Conservation (phyloP, 2,113 vertebrate species). For the Riparia riparia region DNA sequence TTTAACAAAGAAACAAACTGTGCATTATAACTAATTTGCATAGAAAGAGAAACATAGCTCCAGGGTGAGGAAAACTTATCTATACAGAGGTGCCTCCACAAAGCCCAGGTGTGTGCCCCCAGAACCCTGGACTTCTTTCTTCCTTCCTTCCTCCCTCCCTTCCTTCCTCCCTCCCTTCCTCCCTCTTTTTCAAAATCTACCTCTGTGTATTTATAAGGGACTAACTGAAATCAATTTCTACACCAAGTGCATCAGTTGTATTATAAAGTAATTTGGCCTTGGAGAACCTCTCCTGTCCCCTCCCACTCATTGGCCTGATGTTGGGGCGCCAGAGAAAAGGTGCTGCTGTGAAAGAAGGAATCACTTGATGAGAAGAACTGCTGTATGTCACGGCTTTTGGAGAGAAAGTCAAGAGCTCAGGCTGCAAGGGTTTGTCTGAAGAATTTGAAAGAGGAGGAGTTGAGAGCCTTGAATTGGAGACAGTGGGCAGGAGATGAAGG, state of each 20-base stretch:
- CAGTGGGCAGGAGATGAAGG: background rate
- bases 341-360: background rate
- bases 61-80: background rate
- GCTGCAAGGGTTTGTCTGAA: background rate
- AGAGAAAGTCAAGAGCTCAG: background rate
- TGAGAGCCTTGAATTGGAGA: background rate
- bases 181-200: background rate
- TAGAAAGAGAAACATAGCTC: background rate
- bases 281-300: background rate
- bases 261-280: background rate
- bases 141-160: no score
- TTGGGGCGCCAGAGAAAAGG: background rate
- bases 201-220: background rate
- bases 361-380: background rate
- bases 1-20: background rate
- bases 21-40: background rate
- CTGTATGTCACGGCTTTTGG: background rate
- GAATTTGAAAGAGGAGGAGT: background rate
- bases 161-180: no score
- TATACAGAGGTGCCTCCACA: background rate
- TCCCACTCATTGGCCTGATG: background rate
- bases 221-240: background rate
- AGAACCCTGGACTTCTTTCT: background rate
- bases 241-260: background rate
- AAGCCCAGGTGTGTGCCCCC: background rate